These are phyloP conservation scores for Autographa gamma DNA, from an alignment of 2,888 invertebrate genomes.

Conservation along the genomic window DNA sequence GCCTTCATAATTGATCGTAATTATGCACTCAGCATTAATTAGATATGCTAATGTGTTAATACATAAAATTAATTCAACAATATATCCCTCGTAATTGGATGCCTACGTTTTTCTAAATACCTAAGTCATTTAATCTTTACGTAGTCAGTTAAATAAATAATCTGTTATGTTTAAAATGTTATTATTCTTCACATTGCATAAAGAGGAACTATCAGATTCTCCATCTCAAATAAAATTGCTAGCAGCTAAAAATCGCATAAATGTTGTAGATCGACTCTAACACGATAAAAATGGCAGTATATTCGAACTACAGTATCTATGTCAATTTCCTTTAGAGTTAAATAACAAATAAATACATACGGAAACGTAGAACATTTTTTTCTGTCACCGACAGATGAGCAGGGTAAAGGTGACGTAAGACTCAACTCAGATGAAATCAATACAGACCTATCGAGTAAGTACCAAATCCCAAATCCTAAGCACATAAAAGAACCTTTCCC, in stretches of 20 bases:
- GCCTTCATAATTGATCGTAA: constrained; percentile 1
- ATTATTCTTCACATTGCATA: constrained; percentile 6
- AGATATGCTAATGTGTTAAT: constrained; percentile 2
- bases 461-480: constrained; percentile 16
- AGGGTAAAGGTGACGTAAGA: constrained; percentile 14
- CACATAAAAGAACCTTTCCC: constrained; percentile 20
- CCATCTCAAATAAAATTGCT: neutral
- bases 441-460: constrained; percentile 14
- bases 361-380: constrained; percentile 17
- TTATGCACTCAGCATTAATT: constrained; percentile 1
- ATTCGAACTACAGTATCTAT: constrained; percentile 14
- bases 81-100: neutral
- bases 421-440: constrained; percentile 32
- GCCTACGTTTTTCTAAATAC: neutral
- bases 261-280: neutral
- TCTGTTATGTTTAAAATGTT: neutral
- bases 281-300: constrained; percentile 22
- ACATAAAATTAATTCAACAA: constrained; percentile 2
- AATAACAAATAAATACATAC: constrained; percentile 10
- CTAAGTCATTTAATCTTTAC: neutral
- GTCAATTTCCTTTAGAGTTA: constrained; percentile 31
- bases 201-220: constrained; percentile 15
- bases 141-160: neutral
- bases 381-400: neutral
- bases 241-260: no score